Evolutionary conservation across 1,140 invertebrate genomes (phyloP), one percentile per base, ranked within the genome.

Genomic region (Asbolus verrucosus): DNA sequence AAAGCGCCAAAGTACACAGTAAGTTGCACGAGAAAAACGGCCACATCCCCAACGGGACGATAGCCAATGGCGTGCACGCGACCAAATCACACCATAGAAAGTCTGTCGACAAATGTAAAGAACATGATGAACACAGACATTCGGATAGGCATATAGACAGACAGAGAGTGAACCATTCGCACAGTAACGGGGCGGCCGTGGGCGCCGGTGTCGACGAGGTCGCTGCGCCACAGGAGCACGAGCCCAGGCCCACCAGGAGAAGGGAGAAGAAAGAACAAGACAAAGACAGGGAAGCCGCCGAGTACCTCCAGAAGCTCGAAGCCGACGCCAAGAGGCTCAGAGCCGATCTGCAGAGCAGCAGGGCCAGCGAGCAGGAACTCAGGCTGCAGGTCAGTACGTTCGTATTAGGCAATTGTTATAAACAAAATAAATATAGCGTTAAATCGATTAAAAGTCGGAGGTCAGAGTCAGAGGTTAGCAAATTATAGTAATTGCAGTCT

Each of bases 351-450:
- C 89, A 90, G 73, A 84, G 86, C 24, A 90, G 88, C 80, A 87
- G 92, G 79, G 91, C 93, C 80, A 85, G 87, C 73, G 94, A 97
- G 82, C 91, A 93, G 80, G 94, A 97, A 70, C 83, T 96, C 67
- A 84, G 92, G 75, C 88, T 90, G 79, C 94, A 96, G 83, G 87
- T 96, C 62, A 89, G 13, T 39, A 14, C n/a, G n/a, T n/a, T n/a
- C n/a, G n/a, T n/a, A n/a, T n/a, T n/a, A n/a, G n/a, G n/a, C n/a
- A n/a, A n/a, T n/a, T n/a, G n/a, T n/a, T n/a, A n/a, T n/a, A n/a
- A n/a, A n/a, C n/a, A n/a, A n/a, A n/a, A n/a, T n/a, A n/a, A n/a
- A n/a, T n/a, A n/a, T n/a, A n/a, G n/a, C n/a, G n/a, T n/a, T n/a
- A n/a, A n/a, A n/a, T n/a, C n/a, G n/a, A n/a, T n/a, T n/a, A n/a